Evolutionary conservation across 92 coral and sea anemone genomes (phyloP), one percentile per base, ranked within the genome.

Genomic region (Parazoanthus atlanticus): DNA sequence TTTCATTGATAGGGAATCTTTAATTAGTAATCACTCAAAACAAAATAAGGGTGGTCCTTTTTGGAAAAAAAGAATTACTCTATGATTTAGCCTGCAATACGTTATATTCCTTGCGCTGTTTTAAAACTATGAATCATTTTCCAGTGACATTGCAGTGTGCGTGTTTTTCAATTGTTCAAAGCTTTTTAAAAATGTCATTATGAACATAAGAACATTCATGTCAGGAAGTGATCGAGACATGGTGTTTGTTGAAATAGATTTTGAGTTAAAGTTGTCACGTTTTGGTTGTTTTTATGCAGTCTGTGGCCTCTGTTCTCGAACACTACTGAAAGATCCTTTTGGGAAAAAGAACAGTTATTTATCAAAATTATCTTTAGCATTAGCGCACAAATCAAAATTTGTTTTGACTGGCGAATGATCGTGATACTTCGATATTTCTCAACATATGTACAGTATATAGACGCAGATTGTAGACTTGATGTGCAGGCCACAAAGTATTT

Each of bases 211-310:
- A 83, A 40, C 17, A 11, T 19, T 84, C 49, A 10, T 70, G 30
- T 84, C 65, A 70, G 43, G 78, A 84, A 84, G 66, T 70, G 74
- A n/a, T 70, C 41, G 64, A 84, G 65, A 67, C 87, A 36, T 84
- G 10, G 33, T 65, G 36, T 46, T 33, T 43, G 38, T 30, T 7
- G 34, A 69, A 72, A 84, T 69, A 43, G 78, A 67, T 83, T 70
- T 83, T 46, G 64, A 26, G 23, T 41, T 83, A 67, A 67, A 21
- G 40, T 67, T 84, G 38, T 40, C 86, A 82, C 86, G 74, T 66
- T 34, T 16, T 64, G 76, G 34, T 79, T 43, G 32, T 26, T 43
- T 80, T 80, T 61, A 19, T 16, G 31, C 46, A 10, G 52, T 75
- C 15, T 36, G 15, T 28, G 5, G 3, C 3, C 19, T 12, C 12